Evolutionary conservation across 2,113 vertebrate species (phyloP).

Genomic region (Zosterops hypoxanthus): DNA sequence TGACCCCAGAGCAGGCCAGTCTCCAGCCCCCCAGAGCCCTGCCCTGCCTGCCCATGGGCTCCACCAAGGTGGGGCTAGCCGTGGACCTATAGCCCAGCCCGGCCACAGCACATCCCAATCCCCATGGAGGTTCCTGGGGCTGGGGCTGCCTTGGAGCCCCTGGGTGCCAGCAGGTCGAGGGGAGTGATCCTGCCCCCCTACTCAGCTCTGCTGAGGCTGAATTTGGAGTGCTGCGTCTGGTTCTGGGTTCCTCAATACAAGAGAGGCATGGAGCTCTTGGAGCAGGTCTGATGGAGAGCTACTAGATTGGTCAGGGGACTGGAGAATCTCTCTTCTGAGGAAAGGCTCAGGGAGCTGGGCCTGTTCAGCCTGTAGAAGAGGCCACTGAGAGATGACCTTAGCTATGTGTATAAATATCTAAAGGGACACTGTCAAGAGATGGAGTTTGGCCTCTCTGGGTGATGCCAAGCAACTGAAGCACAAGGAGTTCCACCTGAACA

Average conservation of each 20-base stretch:
- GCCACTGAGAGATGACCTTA: not conserved
- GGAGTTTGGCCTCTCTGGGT: not conserved
- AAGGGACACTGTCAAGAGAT: not conserved
- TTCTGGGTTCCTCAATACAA: not conserved
- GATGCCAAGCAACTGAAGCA: not conserved
- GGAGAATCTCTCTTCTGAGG: not conserved
- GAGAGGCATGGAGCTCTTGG: not conserved
- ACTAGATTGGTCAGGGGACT: not conserved
- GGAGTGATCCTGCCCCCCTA: too few species aligned
- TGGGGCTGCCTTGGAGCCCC: not conserved
- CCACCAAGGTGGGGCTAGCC: fast-evolving
- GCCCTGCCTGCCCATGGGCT: too few species aligned
- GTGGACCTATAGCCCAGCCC: fast-evolving
- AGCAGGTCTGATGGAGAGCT: not conserved
- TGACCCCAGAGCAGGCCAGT: fast-evolving
- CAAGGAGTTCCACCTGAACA: not conserved
- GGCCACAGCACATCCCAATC: fast-evolving
- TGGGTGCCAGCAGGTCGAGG: fast-evolving
- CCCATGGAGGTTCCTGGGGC: too few species aligned
- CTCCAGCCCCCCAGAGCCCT: not conserved
- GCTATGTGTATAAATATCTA: too few species aligned
- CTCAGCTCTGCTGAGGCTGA: not conserved
- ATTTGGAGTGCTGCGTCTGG: fast-evolving
- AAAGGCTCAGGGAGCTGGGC: too few species aligned
- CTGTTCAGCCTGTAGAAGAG: not conserved